Base-by-base conservation (phyloP, 2,888 invertebrate genomes). In the Rotaria magnacalcarata region DNA sequence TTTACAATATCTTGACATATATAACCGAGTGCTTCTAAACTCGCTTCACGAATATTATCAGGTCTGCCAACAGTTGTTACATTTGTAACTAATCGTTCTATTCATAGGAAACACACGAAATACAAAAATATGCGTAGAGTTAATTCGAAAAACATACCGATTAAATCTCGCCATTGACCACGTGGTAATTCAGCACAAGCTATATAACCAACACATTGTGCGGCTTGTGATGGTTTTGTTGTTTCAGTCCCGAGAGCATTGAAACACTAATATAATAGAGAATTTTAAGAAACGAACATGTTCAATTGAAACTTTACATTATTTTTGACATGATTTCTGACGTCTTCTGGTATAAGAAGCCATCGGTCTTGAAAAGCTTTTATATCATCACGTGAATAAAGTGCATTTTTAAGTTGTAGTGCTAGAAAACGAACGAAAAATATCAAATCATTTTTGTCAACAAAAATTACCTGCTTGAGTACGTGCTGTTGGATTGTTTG, bases 121-220 rank as follows among this genome's bases (percentile, higher is more conserved):
- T 34, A 34, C 34, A 34, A 34, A 34, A 34, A 34, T 34, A 34
- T 34, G 34, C 34, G 34, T 34, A 1, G 34, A 34, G 34, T 34
- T 34, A 34, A 34, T 34, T 34, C 34, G 34, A 34, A 34, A 34
- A 34, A 34, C 34, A 34, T 34, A 80, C 80, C 80, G 10, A 99
- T 96, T 11, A 99, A 93, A 89, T 96, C 95, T 88, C 94, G 94
- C 98, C 99, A 99, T 89, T 96, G 94, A 87, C 94, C 94, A 85
- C 94, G 94, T 0, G 97, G 96, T 87, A 99, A 92, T 92, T 99
- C 99, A 56, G 96, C 95, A 85, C 97, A 96, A 0, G 97, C 99
- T 87, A 99, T 96, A 91, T 96, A 96, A 0, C 99, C 98, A 84
- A 99, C 97, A 92, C 99, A 99, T 91, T 99, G 99, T 1, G 99